Base-by-base conservation (phyloP, 2,888 invertebrate genomes). In the Archips xylosteana region DNA sequence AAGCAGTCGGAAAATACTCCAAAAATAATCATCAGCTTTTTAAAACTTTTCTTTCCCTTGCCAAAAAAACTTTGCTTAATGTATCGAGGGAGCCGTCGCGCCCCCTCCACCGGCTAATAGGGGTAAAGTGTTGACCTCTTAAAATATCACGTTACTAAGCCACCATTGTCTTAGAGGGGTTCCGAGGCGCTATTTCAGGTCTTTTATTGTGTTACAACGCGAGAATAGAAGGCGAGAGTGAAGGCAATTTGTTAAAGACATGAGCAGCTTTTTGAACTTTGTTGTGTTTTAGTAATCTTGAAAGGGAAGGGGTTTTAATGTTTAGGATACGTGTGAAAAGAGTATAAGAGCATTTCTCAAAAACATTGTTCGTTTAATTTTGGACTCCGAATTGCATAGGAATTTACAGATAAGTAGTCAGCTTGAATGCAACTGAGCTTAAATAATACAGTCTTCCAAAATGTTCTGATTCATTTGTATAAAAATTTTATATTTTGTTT, bases 121-220 rank as follows among this genome's bases (percentile, higher is more conserved):
- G 57, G 57, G 57, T 57, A 57, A 57, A 66, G 66, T 66, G 66
- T 57, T 32, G 15, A 42, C 54, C 66, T 42, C 61, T 69, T 61
- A 51, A 49, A 51, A 49, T 61, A 69, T 61, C 49, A 23, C 49
- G 13, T 69, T 69, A 10, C 63, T 45, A 34, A 49, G 61, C 32
- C 42, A 57, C 42, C 57, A 42, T 23, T 61, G 69, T 39, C 69
- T 61, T 23, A 13, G 60, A 61, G 61, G 45, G 34, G 61, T 39
- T 61, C 12, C 9, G 51, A 10, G 61, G 10, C 2, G 59, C 49
- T 61, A 61, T 69, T 61, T 51, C 36, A 23, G 39, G 5, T 23
- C 12, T 45, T 15, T 61, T 69, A 69, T 61, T 51, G 49, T 69
- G 47, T 9, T 47, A 63, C 13, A 45, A 63, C 32, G 34, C 8